Conservation (phyloP, 2,797 vertebrate genomes). For the Aldrovandia affinis region DNA sequence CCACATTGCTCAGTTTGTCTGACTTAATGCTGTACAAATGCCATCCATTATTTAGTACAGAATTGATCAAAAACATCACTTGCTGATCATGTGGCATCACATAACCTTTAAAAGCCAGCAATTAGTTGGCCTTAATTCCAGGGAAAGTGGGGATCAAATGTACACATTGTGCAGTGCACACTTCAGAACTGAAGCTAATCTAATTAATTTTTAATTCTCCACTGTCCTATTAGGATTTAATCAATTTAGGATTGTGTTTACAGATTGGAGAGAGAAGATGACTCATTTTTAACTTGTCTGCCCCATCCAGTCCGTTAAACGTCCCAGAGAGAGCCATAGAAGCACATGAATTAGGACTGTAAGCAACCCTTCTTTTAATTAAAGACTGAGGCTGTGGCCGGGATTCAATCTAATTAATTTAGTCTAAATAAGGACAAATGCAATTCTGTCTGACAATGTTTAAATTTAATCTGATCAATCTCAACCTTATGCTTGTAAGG, state of each 20-base stretch:
- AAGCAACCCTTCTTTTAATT: slow-evolving; percentile 79
- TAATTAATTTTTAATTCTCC: slow-evolving; percentile 89
- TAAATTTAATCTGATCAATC: too few species aligned
- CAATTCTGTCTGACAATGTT: too few species aligned
- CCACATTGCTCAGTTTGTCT: slow-evolving; percentile 50
- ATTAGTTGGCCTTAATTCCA: slow-evolving; percentile 68
- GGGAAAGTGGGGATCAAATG: slow-evolving; percentile 72
- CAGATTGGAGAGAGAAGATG: slow-evolving; percentile 71
- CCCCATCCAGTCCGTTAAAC: slow-evolving; percentile 75
- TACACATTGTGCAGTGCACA: slow-evolving; percentile 69
- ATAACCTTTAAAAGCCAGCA: slow-evolving; percentile 64
- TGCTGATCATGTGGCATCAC: slow-evolving; percentile 52
- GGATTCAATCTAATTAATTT: too few species aligned
- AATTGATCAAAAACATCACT: slow-evolving; percentile 59
- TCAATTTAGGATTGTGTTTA: slow-evolving; percentile 86
- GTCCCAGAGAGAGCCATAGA: slow-evolving; percentile 72
- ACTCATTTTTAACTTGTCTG: slow-evolving; percentile 70
- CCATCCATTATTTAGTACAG: slow-evolving; percentile 55
- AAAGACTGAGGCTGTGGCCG: slow-evolving; percentile 61
- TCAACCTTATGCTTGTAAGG: too few species aligned
- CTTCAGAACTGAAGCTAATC: slow-evolving; percentile 67
- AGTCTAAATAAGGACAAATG: too few species aligned
- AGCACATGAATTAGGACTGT: slow-evolving; percentile 69
- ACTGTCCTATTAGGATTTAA: slow-evolving; percentile 80
- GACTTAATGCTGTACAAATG: slow-evolving; percentile 49